Base-by-base conservation (phyloP, 2,113 vertebrate species). In the Ictidomys tridecemlineatus region DNA sequence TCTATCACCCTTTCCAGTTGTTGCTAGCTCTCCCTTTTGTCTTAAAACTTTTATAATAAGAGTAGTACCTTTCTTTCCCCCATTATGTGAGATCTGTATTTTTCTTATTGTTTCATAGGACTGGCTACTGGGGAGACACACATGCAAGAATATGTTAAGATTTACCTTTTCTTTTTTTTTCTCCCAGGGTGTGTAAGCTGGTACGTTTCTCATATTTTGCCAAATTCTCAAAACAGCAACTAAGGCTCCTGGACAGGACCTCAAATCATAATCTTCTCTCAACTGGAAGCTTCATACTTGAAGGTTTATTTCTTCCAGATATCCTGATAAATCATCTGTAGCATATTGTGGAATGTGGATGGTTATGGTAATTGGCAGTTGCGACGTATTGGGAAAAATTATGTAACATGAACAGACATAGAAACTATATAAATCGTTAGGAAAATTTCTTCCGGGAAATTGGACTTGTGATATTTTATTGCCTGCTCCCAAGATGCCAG, bases 391-490 rank as follows among this genome's bases (percentile, higher is more conserved):
- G 42, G 34, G n/a, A 45, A 42, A 96, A 90, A 90, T 65, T 72
- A 89, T 53, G 20, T 58, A 72, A 85, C 16, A 74, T 4, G 37
- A 84, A 65, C 14, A 93, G 34, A 51, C 63, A 56, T 61, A 53
- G 72, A 89, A 96, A 13, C 8, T 13, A 10, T 87, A 72, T 89
- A 94, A 95, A 83, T 80, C 1, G 3, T 65, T 74, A 92, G 32
- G 82, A 85, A 89, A 94, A 73, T 88, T 53, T 95, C 70, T 73
- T 95, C 61, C 58, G 80, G 42, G 51, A 53, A 83, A 91, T 70
- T 73, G 58, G 58, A 84, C 42, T 93, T 96, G 42, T n/a, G 72
- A 53, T 95, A 67, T 96, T 96, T 92, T 95, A 95, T 87, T 90
- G 74, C 70, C 70, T 89, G 53, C 28, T 87, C 84, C 92, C 58